Evolutionary conservation across 2,797 vertebrate species (phyloP), one percentile per base, ranked within the genome.

Genomic region (Tolypeutes matacus): DNA sequence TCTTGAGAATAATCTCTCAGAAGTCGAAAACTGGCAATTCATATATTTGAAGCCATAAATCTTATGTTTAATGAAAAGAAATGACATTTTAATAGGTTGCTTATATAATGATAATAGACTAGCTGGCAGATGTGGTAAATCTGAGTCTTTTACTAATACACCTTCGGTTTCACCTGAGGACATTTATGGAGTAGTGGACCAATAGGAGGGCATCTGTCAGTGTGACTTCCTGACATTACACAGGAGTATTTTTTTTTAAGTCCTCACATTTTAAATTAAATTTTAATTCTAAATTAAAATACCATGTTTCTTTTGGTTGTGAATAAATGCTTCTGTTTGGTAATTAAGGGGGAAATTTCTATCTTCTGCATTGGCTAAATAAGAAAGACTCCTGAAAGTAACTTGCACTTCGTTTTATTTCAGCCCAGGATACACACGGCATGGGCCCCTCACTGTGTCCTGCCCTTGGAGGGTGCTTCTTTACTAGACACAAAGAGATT

Each of bases 21-120:
- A 94, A 92, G 76, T 23, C 42, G 53, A 83, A 82, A 10, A 96
- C 42, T 73, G 81, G 83, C 62, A 0, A 0, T 82, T 89, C 73
- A 69, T 82, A 70, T 36, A 88, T 0, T 0, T 0, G 0, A 95
- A 75, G 95, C 70, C 25, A n/a, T 36, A 95, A 82, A 94, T 77
- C n/a, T 56, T 51, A 31, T 65, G 93, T 92, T 97, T 95, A 97
- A 97, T 97, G 86, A 96, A 97, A 94, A 96, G 53, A 83, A 97
- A 97, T 49, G 49, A 23, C 11, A 89, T 95, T 96, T 97, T 96
- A 96, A 92, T 77, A 92, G 65, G 58, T 93, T 80, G 95, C 49
- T 94, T 96, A 53, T 92, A 94, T 85, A 95, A 87, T 83, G 91
- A 96, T 90, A 96, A 93, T n/a, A 51, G 84, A 85, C 92, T 49